A percentile compares a stretch with the other conserved stretches of the same genome.
phyloP scores from a whole-genome alignment of 2,888 invertebrate genomes.

The Xylophagus ater region DNA sequence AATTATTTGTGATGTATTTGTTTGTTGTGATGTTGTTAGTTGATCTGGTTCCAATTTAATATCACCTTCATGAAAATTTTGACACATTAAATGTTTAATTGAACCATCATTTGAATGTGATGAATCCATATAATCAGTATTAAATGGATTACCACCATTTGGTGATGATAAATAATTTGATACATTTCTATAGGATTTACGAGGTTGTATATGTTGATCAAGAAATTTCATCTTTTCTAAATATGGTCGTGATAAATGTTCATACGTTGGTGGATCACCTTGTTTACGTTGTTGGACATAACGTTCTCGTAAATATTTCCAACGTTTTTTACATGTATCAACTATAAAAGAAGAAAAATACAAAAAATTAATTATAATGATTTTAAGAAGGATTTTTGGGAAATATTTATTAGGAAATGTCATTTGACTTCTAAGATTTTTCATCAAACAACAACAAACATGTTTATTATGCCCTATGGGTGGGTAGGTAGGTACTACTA shows the following conservation, averaged over 20 bases:
- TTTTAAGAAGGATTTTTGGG: too few relatives aligned
- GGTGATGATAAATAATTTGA: conserved; percentile 35
- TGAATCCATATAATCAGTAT: conserved; percentile 36
- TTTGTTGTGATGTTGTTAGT: too few relatives aligned
- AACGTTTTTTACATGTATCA: conserved; percentile 38
- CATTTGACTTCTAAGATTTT: too few relatives aligned
- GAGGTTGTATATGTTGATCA: conserved; percentile 37
- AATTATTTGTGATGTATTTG: too few relatives aligned
- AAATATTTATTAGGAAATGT: too few relatives aligned
- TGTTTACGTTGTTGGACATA: conserved; percentile 39
- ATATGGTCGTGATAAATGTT: conserved; percentile 38
- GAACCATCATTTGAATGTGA: conserved; percentile 36
- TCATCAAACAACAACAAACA: too few relatives aligned
- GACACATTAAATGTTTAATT: too few relatives aligned
- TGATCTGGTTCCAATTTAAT: conserved; percentile 19
- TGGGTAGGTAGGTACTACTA: too few relatives aligned
- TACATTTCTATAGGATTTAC: conserved; percentile 37
- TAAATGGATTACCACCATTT: conserved; percentile 31
- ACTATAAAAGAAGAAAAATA: conserved; percentile 27
- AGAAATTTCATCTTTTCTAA: conserved; percentile 40
- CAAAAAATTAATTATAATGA: too few relatives aligned
- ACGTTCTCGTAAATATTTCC: conserved; percentile 38
- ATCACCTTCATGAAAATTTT: too few relatives aligned
- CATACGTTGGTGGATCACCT: conserved; percentile 37
- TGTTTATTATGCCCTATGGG: too few relatives aligned